Evolutionary conservation across 2,888 invertebrate species (phyloP).

Genomic region (Cactoblastis cactorum): DNA sequence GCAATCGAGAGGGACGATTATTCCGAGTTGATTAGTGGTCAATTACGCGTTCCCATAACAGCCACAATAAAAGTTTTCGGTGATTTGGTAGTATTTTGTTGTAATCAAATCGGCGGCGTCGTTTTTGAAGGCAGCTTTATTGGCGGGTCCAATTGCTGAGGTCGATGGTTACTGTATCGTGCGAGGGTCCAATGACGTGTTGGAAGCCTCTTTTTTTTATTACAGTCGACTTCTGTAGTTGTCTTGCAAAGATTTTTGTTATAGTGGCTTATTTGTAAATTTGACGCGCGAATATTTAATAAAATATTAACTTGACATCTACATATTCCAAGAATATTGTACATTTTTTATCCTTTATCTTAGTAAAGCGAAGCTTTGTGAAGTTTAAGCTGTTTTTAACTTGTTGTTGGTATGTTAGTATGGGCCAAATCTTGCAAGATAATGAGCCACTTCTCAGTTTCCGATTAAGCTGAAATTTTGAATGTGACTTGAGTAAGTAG

Average conservation of each 20-base stretch:
- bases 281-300: too few relatives aligned
- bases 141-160: constrained; percentile 75
- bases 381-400: too few relatives aligned
- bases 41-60: constrained; percentile 74
- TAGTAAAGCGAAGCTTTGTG: too few relatives aligned
- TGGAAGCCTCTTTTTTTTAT: neutral
- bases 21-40: constrained; percentile 64
- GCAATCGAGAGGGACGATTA: constrained; percentile 35
- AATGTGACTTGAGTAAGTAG: too few relatives aligned
- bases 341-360: too few relatives aligned
- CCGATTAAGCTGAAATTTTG: too few relatives aligned
- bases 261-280: too few relatives aligned
- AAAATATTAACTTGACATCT: too few relatives aligned
- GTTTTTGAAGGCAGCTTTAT: constrained; percentile 73
- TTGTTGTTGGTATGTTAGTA: too few relatives aligned
- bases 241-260: neutral
- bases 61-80: constrained; percentile 72
- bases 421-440: too few relatives aligned
- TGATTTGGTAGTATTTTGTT: constrained; percentile 75
- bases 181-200: neutral
- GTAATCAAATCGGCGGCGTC: constrained; percentile 76
- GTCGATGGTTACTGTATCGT: constrained; percentile 54
- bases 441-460: too few relatives aligned
- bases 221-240: neutral
- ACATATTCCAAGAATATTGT: too few relatives aligned